These are phyloP conservation scores for Brachyptera risi DNA, from an alignment of 2,888 invertebrate species.

Conservation along the genomic window DNA sequence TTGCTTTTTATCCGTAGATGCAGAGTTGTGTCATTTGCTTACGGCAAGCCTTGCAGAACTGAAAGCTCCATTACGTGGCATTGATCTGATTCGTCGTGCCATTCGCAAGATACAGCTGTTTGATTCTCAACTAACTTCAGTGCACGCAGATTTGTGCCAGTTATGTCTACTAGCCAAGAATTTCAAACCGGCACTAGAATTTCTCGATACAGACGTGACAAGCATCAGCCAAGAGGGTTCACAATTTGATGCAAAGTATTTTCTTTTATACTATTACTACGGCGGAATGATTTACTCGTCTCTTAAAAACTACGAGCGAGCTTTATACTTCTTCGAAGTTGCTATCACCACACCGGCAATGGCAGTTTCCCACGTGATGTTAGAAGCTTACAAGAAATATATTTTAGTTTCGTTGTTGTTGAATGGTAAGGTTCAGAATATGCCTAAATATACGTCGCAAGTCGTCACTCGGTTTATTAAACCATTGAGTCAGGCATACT, in stretches of 20 bases:
- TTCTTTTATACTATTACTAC: conserved; percentile 92
- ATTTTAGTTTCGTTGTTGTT: conserved; percentile 87
- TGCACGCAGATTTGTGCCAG: conserved; percentile 91
- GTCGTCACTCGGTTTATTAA: conserved; percentile 82
- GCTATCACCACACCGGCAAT: conserved; percentile 92
- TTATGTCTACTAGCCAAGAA: conserved; percentile 87
- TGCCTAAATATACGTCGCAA: conserved; percentile 85
- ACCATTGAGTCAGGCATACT: conserved; percentile 81
- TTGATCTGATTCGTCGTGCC: conserved; percentile 74
- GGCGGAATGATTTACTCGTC: conserved; percentile 97
- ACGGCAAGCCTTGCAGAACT: conserved; percentile 74
- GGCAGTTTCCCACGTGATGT: conserved; percentile 94
- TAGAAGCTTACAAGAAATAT: conserved; percentile 96
- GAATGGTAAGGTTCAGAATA: conserved; percentile 77
- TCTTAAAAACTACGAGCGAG: conserved; percentile 87
- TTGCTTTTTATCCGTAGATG: too few relatives aligned
- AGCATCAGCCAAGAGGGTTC: conserved; percentile 77
- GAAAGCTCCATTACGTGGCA: conserved; percentile 76
- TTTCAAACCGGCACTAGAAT: conserved; percentile 84
- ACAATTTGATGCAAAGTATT: conserved; percentile 57
- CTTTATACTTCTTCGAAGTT: conserved; percentile 93
- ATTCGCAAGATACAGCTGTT: conserved; percentile 83
- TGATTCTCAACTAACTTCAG: conserved; percentile 87
- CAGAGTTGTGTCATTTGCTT: conserved; percentile 81
- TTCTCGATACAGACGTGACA: conserved; percentile 86